A percentile compares a stretch with the other conserved stretches of the same genome.
phyloP scores from a whole-genome alignment of 2,113 vertebrate genomes.

The Alligator sinensis region DNA sequence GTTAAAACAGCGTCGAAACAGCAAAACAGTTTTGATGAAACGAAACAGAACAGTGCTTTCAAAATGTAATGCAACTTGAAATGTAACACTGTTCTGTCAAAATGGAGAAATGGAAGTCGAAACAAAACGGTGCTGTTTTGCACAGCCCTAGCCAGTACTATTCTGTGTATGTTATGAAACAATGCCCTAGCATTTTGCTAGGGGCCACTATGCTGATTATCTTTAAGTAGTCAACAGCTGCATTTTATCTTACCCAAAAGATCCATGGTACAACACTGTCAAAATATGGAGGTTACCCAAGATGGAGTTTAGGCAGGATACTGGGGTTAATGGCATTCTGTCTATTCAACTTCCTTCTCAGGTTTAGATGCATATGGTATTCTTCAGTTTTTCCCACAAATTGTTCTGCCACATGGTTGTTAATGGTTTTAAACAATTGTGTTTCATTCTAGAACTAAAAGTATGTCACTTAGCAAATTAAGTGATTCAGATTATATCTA shows the following conservation, averaged over 20 bases:
- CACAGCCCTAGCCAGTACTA: not conserved
- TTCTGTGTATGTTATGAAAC: not conserved
- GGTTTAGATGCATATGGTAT: not conserved
- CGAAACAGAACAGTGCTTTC: no score
- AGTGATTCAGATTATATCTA: not conserved
- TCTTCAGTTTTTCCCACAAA: not conserved
- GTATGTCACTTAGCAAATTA: fast-evolving
- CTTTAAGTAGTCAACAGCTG: not conserved
- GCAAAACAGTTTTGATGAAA: no score
- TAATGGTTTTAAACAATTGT: not conserved
- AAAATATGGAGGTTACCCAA: not conserved
- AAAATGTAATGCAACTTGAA: no score
- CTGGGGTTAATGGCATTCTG: not conserved
- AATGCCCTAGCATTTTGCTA: not conserved
- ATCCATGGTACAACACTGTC: not conserved
- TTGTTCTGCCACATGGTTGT: not conserved
- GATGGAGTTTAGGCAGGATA: not conserved
- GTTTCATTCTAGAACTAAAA: not conserved
- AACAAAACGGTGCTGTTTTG: no score
- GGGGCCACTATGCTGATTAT: not conserved
- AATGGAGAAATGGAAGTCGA: no score
- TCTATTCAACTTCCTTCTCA: not conserved
- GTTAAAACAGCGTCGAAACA: no score
- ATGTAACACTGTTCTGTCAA: no score
- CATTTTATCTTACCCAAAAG: not conserved